phyloP scores from a whole-genome alignment of 2,797 vertebrate species.

The Synanceia verrucosa region DNA sequence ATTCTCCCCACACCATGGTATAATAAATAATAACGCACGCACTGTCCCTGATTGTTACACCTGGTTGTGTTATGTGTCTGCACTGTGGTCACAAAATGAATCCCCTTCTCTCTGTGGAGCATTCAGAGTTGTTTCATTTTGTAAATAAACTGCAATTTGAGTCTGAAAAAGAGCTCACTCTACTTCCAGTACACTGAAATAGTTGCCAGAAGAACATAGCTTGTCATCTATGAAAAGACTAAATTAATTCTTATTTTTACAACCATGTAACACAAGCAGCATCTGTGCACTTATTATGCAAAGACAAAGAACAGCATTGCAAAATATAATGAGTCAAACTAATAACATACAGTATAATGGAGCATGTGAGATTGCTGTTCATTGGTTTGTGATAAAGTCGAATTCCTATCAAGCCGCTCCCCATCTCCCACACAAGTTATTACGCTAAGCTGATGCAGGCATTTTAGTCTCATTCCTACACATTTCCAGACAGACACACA shows the following conservation, averaged over 20 bases:
- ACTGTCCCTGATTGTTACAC: not conserved
- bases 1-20: too few species aligned
- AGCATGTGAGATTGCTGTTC: not conserved
- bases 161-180: not conserved
- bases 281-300: conserved; percentile 15
- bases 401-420: conserved; percentile 5
- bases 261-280: conserved; percentile 4
- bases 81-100: not conserved
- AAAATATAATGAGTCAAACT: conserved; percentile 50
- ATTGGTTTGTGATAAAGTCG: conserved; percentile 38
- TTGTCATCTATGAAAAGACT: not conserved
- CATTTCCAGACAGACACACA: not conserved
- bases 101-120: not conserved
- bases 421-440: conserved; percentile 42
- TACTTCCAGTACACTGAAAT: too few species aligned
- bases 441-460: conserved; percentile 46
- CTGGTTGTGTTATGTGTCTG: not conserved
- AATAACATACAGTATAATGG: conserved; percentile 54
- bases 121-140: not conserved
- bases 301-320: conserved; percentile 10
- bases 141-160: not conserved
- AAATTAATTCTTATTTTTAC: conserved; percentile 6
- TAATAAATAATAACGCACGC: not conserved
- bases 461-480: conserved; percentile 39
- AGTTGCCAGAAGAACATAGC: too few species aligned